These are phyloP conservation scores for Florisuga fusca DNA, from an alignment of 2,797 vertebrate genomes.

Conservation along the genomic window DNA sequence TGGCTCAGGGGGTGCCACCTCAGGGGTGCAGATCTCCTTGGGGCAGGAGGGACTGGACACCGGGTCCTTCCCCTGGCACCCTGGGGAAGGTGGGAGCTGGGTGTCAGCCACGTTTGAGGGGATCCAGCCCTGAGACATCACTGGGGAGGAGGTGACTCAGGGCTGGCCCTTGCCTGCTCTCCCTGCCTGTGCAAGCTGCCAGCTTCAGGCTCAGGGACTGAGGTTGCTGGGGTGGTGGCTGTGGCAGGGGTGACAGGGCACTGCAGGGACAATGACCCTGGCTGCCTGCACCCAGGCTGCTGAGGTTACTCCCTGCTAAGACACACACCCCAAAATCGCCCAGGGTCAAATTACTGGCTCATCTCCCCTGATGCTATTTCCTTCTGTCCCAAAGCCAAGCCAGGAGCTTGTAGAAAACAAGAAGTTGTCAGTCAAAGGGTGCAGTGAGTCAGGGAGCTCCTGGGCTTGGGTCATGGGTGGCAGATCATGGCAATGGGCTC, in stretches of 20 bases:
- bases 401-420: constrained; percentile 38
- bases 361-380: constrained; percentile 28
- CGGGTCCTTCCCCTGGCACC: accelerated
- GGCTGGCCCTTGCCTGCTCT: not conserved
- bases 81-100: not conserved
- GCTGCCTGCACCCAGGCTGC: not conserved
- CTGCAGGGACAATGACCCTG: not conserved
- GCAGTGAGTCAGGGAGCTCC: constrained; percentile 28
- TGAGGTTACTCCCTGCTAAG: not conserved
- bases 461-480: not conserved
- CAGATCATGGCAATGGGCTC: not conserved
- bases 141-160: not conserved
- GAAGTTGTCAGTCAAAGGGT: not conserved
- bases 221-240: not conserved
- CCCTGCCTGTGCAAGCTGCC: not conserved
- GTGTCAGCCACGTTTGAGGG: not conserved
- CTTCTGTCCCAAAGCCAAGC: constrained; percentile 38
- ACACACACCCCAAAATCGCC: not conserved
- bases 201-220: not conserved
- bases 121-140: accelerated
- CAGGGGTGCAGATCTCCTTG: no score
- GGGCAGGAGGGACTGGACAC: no score
- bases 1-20: no score
- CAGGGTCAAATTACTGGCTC: not conserved
- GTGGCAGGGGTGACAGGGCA: accelerated